phyloP scores from a whole-genome alignment of 2,888 invertebrate genomes.

The Tachystola acroxantha region DNA sequence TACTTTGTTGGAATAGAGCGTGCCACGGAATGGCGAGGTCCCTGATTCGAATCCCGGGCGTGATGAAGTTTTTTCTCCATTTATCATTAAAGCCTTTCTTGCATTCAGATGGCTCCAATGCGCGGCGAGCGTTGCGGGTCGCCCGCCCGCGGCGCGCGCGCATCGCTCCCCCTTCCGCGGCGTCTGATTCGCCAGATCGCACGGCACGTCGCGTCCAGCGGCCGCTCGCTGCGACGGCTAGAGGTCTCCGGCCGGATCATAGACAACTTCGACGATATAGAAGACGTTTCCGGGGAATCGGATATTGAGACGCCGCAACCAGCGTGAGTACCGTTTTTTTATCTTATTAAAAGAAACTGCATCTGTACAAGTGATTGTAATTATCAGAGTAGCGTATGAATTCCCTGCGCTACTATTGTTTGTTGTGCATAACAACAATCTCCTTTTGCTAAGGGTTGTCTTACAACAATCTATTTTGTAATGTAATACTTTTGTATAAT shows the following conservation, averaged over 20 bases:
- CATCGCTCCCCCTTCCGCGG: conserved; percentile 65
- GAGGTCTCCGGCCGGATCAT: conserved; percentile 72
- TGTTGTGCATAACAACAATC: background rate
- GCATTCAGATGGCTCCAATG: conserved; percentile 70
- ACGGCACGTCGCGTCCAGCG: conserved; percentile 70
- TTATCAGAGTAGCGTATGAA: too few species aligned
- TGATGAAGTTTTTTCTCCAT: too few species aligned
- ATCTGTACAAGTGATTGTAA: background rate
- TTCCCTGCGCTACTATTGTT: background rate
- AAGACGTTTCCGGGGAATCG: conserved; percentile 61
- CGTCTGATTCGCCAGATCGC: conserved; percentile 71
- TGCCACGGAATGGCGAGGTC: too few species aligned
- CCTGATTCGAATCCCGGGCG: too few species aligned
- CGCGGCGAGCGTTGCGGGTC: conserved; percentile 71
- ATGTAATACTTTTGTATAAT: too few species aligned
- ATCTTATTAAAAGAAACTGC: background rate
- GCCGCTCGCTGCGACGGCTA: conserved; percentile 67
- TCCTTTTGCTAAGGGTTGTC: too few species aligned
- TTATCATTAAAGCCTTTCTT: too few species aligned
- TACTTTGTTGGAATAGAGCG: too few species aligned
- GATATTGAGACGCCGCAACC: conserved; percentile 61
- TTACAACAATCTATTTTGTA: too few species aligned
- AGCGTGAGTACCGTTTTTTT: conserved; percentile 46
- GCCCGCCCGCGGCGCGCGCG: conserved; percentile 70
- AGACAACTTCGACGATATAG: conserved; percentile 73